phyloP scores from a whole-genome alignment of 2,797 vertebrate genomes.

The Mus caroli region DNA sequence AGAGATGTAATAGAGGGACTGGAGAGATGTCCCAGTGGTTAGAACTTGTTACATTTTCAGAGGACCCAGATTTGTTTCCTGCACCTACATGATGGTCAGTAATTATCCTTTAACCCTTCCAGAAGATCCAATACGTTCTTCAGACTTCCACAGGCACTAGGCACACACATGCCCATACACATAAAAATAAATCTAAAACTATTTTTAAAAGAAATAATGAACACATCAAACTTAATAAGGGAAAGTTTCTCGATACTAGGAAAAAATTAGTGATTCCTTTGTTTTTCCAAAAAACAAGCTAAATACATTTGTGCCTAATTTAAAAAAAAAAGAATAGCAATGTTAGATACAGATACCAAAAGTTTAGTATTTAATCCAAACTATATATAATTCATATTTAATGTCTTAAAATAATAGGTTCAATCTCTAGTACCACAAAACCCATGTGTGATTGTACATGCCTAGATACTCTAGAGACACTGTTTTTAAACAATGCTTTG shows the following conservation, averaged over 20 bases:
- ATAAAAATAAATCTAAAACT: conserved; percentile 10
- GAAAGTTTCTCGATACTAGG: conserved; percentile 41
- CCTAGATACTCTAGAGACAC: conserved; percentile 19
- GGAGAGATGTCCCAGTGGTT: too few species aligned
- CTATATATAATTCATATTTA: conserved; percentile 13
- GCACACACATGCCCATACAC: neutral
- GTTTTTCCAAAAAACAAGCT: conserved; percentile 11
- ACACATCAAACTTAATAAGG: conserved; percentile 44
- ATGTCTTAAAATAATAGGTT: neutral
- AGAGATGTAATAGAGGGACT: neutral
- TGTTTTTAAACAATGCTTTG: conserved; percentile 58
- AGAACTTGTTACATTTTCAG: neutral
- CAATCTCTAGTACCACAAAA: neutral
- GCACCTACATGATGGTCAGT: neutral
- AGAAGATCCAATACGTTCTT: neutral
- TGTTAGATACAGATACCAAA: conserved; percentile 48
- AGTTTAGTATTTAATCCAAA: conserved; percentile 57
- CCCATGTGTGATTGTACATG: neutral
- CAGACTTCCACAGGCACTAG: neutral
- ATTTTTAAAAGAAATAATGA: conserved; percentile 19
- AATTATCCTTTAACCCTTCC: neutral
- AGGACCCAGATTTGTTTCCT: neutral
- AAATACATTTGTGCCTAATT: neutral
- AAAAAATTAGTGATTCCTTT: conserved; percentile 64
- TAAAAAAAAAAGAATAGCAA: neutral